phyloP scores from a whole-genome alignment of 2,797 vertebrate species.

The Distichodus sexfasciatus region DNA sequence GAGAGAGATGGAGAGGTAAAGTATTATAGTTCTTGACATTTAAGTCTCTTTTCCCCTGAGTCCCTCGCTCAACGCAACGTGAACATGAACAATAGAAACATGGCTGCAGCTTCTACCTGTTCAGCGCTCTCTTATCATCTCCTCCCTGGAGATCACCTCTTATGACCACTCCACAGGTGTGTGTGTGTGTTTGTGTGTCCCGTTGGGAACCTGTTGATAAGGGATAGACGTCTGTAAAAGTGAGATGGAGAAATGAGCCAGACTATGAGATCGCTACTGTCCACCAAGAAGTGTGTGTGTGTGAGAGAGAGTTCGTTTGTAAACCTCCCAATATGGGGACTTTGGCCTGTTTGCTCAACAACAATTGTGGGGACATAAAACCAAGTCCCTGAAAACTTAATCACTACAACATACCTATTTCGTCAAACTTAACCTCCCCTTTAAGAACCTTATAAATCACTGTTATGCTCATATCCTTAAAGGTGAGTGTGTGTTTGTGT shows the following conservation, averaged over 20 bases:
- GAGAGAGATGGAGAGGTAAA: not conserved
- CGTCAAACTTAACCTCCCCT: too few species aligned
- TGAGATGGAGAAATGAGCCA: too few species aligned
- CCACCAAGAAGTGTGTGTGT: too few species aligned
- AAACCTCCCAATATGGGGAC: too few species aligned
- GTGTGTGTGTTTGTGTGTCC: conserved; percentile 2
- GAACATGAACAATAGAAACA: conserved; percentile 38
- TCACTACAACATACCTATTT: too few species aligned
- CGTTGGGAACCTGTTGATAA: not conserved
- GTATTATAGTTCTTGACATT: conserved; percentile 48
- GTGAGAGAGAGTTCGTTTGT: not conserved
- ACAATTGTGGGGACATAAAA: not conserved
- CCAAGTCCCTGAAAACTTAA: not conserved
- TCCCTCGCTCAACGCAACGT: conserved; percentile 24
- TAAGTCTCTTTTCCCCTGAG: conserved; percentile 38
- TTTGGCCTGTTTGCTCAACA: conserved; percentile 14
- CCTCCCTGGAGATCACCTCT: not conserved
- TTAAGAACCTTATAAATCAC: too few species aligned
- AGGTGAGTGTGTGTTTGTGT: not conserved
- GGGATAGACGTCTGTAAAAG: too few species aligned
- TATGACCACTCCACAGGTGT: conserved; percentile 9
- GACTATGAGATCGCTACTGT: too few species aligned
- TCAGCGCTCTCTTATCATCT: conserved; percentile 15
- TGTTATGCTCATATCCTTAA: too few species aligned
- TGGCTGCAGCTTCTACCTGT: conserved; percentile 19